These are phyloP conservation scores for Eupristina koningsbergeri DNA, from an alignment of 1,140 invertebrate species.

Conservation along the genomic window DNA sequence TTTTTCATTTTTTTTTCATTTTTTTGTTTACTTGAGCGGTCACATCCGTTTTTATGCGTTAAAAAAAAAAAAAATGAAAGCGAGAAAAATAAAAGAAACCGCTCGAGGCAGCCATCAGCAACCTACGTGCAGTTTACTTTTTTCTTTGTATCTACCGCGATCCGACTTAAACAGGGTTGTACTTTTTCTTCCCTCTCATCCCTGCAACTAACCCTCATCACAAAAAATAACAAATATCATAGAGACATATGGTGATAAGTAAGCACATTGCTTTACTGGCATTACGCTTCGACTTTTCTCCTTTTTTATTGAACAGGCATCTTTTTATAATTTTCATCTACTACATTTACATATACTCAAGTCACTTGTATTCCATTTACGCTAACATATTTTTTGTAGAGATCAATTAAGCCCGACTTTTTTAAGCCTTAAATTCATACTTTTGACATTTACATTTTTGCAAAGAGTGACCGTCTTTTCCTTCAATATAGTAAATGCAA, in stretches of 20 bases:
- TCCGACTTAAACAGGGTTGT: neutral
- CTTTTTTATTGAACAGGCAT: neutral
- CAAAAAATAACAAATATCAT: slow-evolving; percentile 7
- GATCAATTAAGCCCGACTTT: neutral
- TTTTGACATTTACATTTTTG: no score
- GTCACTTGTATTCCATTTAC: neutral
- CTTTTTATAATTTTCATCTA: neutral
- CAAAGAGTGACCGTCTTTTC: no score
- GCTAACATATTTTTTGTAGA: neutral
- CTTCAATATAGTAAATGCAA: no score
- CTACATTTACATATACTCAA: neutral
- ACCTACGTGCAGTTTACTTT: neutral
- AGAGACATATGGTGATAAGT: slow-evolving; percentile 28
- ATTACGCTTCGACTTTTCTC: neutral
- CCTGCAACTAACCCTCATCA: neutral
- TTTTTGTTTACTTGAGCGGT: neutral
- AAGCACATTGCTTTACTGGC: slow-evolving; percentile 16
- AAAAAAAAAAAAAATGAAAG: neutral
- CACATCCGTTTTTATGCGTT: neutral
- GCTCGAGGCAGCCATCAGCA: neutral
- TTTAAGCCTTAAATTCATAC: no score
- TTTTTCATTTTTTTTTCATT: slow-evolving; percentile 18
- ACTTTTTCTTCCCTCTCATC: slow-evolving; percentile 2
- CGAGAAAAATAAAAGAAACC: slow-evolving; percentile 15
- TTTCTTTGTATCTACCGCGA: neutral